Conservation (phyloP, 1,140 invertebrate genomes). For the Chymomyza costata region DNA sequence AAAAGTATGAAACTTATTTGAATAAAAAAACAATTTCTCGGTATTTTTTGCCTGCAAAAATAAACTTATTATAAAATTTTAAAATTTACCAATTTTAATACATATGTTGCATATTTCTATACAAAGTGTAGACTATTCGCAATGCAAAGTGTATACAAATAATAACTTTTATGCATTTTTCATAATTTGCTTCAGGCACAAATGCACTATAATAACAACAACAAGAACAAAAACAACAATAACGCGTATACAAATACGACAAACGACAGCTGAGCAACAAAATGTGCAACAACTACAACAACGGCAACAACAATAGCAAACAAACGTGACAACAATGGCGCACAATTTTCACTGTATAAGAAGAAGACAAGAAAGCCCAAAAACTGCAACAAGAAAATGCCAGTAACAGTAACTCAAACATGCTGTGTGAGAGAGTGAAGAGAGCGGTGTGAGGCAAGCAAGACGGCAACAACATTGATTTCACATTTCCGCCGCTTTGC, state of each 20-base stretch:
- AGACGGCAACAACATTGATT: constrained; percentile 53
- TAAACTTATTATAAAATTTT: too few relatives aligned
- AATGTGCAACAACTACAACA: constrained; percentile 28
- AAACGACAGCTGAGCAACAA: constrained; percentile 24
- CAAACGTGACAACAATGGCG: not conserved
- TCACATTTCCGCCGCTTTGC: constrained; percentile 68
- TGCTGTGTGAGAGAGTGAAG: not conserved
- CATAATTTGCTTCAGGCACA: constrained; percentile 64
- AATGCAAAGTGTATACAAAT: constrained; percentile 28
- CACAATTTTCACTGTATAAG: not conserved
- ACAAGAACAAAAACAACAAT: constrained; percentile 35
- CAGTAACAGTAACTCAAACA: constrained; percentile 36
- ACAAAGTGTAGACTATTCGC: too few relatives aligned
- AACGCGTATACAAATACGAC: constrained; percentile 31
- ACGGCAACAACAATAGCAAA: constrained; percentile 5
- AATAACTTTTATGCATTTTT: constrained; percentile 63
- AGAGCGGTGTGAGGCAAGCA: too few relatives aligned
- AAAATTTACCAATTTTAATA: too few relatives aligned
- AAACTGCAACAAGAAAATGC: constrained; percentile 16
- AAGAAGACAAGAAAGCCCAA: not conserved
- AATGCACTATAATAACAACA: constrained; percentile 62
- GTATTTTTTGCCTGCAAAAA: constrained; percentile 39
- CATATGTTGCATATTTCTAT: too few relatives aligned
- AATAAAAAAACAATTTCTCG: not conserved
- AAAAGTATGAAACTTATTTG: too few relatives aligned